Conservation (phyloP, 2,888 invertebrate species). For the Caenorhabditis drosophilae region DNA sequence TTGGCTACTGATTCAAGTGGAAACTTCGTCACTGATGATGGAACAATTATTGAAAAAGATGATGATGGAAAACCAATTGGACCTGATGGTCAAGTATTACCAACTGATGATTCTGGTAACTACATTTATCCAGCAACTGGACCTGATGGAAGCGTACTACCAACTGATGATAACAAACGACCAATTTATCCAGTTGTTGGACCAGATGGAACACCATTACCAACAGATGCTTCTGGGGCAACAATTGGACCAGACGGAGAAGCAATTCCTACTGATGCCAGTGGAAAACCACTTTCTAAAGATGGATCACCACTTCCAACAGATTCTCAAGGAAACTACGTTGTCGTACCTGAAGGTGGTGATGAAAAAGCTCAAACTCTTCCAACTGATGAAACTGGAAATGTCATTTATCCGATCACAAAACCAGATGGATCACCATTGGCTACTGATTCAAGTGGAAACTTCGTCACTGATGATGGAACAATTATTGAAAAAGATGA, state of each 20-base stretch:
- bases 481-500: slow-evolving; percentile 24
- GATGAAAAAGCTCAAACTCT: slow-evolving; percentile 4
- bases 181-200: slow-evolving; percentile 35
- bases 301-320: slow-evolving; percentile 32
- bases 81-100: slow-evolving; percentile 31
- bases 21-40: slow-evolving; percentile 14
- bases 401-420: slow-evolving; percentile 26
- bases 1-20: slow-evolving; percentile 29
- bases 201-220: slow-evolving; percentile 32
- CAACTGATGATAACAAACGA: slow-evolving; percentile 39
- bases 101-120: slow-evolving; percentile 17
- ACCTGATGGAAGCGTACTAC: slow-evolving; percentile 17
- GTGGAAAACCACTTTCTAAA: slow-evolving; percentile 26
- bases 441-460: slow-evolving; percentile 39
- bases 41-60: slow-evolving; percentile 20
- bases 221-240: slow-evolving; percentile 33
- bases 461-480: slow-evolving; percentile 20
- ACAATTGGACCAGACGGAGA: slow-evolving; percentile 41
- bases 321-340: slow-evolving; percentile 16
- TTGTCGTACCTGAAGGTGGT: slow-evolving; percentile 8
- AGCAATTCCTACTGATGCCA: slow-evolving; percentile 32
- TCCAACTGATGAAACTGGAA: slow-evolving; percentile 29
- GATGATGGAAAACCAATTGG: slow-evolving; percentile 26
- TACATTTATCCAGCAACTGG: slow-evolving; percentile 39
- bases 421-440: slow-evolving; percentile 32